phyloP scores from a whole-genome alignment of 2,113 vertebrate genomes.

The Ranitomeya imitator region DNA sequence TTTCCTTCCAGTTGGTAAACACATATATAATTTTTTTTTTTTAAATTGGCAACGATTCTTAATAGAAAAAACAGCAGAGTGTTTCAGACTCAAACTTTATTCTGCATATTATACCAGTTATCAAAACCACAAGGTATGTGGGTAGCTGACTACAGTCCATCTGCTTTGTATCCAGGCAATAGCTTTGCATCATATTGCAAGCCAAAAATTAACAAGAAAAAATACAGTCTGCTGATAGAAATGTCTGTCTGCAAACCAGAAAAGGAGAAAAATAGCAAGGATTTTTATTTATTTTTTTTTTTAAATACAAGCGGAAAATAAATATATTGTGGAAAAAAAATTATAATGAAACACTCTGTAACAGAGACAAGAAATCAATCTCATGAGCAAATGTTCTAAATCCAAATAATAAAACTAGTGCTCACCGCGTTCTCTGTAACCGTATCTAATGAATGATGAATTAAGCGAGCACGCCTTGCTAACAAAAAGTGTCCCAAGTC shows the following conservation, averaged over 20 bases:
- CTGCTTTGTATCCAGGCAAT: conserved; percentile 9
- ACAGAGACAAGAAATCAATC: neutral
- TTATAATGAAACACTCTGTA: neutral
- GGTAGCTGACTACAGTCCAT: neutral
- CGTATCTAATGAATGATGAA: conserved; percentile 50
- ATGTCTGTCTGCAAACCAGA: neutral
- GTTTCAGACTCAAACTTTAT: neutral
- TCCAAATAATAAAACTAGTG: neutral
- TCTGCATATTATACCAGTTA: conserved; percentile 10
- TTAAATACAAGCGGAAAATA: neutral
- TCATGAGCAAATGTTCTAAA: neutral
- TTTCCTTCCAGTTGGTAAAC: neutral
- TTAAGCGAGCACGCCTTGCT: conserved; percentile 65
- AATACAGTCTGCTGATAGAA: neutral
- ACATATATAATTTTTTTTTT: neutral
- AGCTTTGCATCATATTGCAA: neutral
- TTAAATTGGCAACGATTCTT: neutral
- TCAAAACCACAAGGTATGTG: conserved; percentile 1
- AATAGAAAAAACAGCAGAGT: neutral
- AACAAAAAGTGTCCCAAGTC: conserved; percentile 64
- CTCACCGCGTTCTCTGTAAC: neutral
- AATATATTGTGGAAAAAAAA: neutral
- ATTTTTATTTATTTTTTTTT: no score
- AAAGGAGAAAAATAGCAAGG: neutral
- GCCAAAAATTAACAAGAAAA: neutral